These are phyloP conservation scores for Diadophis punctatus DNA, from an alignment of 2,113 vertebrate species.

Conservation along the genomic window DNA sequence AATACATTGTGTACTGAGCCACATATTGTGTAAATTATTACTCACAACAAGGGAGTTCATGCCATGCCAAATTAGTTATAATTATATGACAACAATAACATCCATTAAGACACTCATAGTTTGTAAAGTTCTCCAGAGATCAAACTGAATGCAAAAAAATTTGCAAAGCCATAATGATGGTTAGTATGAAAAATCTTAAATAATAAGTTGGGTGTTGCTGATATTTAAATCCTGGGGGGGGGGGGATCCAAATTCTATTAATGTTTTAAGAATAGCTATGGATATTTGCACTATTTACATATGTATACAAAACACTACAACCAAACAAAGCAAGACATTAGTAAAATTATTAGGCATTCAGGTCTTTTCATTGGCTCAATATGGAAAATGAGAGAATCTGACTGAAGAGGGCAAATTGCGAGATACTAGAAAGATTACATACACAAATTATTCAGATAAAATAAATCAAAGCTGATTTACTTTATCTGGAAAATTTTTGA, in stretches of 20 bases:
- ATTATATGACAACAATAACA: conserved; percentile 19
- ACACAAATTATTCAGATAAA: background rate
- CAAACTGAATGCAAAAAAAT: conserved; percentile 30
- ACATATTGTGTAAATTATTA: conserved; percentile 38
- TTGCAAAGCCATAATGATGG: conserved; percentile 5
- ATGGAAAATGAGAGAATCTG: background rate
- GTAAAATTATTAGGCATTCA: fast-evolving
- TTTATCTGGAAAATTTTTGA: background rate
- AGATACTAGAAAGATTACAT: background rate
- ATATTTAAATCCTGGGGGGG: background rate
- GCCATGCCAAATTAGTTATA: background rate
- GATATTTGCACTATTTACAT: background rate
- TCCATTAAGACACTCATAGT: background rate
- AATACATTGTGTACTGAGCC: conserved; percentile 43
- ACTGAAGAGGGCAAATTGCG: background rate
- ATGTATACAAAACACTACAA: background rate
- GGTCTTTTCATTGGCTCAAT: background rate
- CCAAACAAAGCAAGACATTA: background rate
- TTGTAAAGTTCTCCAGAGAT: conserved; percentile 25
- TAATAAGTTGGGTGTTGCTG: background rate
- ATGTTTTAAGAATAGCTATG: background rate
- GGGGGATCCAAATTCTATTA: background rate
- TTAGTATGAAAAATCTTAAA: conserved; percentile 24
- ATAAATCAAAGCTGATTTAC: background rate
- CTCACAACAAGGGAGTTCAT: conserved; percentile 9